These are phyloP conservation scores for Amia ocellicauda DNA, from an alignment of 2,113 vertebrate species.

Conservation along the genomic window DNA sequence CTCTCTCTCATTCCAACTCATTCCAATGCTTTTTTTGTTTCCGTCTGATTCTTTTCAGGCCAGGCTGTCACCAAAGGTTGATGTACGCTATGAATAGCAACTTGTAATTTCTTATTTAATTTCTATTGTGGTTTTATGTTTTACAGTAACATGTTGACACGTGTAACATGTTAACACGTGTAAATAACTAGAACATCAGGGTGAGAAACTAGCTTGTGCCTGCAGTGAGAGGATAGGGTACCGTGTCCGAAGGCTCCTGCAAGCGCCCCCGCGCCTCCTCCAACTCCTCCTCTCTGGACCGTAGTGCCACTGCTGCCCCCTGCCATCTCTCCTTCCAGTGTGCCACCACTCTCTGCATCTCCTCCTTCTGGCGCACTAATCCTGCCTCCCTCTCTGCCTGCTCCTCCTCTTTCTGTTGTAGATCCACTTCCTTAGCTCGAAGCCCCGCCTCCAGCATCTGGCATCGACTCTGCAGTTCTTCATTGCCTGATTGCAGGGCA, in stretches of 20 bases:
- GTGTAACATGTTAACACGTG: too few species aligned
- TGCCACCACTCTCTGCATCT: constrained; percentile 45
- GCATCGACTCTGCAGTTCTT: constrained; percentile 43
- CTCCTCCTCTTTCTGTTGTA: constrained; percentile 38
- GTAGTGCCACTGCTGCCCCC: constrained; percentile 48
- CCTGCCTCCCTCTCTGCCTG: constrained; percentile 31
- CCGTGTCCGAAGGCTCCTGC: constrained; percentile 27
- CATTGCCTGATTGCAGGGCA: constrained; percentile 47
- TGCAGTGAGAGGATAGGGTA: too few species aligned
- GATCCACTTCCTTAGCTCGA: constrained; percentile 36
- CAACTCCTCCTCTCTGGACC: constrained; percentile 52
- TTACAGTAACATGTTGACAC: too few species aligned
- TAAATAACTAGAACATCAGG: too few species aligned
- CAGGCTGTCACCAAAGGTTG: too few species aligned
- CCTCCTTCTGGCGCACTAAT: constrained; percentile 35
- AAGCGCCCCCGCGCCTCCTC: constrained; percentile 38
- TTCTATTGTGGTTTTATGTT: too few species aligned
- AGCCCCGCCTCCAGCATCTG: constrained; percentile 40
- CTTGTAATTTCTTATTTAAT: too few species aligned
- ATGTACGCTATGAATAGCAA: too few species aligned
- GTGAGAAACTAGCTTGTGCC: too few species aligned
- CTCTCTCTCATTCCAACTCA: too few species aligned
- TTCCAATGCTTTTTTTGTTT: too few species aligned
- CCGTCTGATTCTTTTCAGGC: too few species aligned
- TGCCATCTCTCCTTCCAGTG: constrained; percentile 65